Percentiles rank a stretch among this genome's conserved stretches.
phyloP scores from a whole-genome alignment of 2,113 vertebrate genomes.

The Solenodon paradoxus region DNA sequence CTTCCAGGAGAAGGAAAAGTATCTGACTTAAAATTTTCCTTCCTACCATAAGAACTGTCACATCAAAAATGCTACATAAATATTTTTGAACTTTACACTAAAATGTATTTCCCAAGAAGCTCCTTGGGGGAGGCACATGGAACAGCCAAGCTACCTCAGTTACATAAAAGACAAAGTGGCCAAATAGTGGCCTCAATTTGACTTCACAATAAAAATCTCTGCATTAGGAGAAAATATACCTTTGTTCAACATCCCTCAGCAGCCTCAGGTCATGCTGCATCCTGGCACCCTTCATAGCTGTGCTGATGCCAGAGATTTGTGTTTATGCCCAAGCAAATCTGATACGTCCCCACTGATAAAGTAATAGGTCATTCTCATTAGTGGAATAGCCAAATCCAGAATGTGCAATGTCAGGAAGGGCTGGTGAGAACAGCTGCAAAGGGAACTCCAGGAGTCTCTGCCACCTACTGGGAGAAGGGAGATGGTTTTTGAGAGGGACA shows the following conservation, averaged over 20 bases:
- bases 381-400: not conserved
- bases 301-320: not conserved
- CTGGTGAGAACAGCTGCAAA: not conserved
- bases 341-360: not conserved
- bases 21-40: not conserved
- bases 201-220: not conserved
- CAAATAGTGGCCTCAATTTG: not conserved
- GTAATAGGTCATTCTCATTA: not conserved
- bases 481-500: not conserved
- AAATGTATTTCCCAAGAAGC: not conserved
- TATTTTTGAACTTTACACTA: not conserved
- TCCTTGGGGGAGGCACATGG: rapidly evolving
- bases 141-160: not conserved
- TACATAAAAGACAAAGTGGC: not conserved
- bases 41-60: not conserved
- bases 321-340: not conserved
- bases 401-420: not conserved
- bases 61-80: not conserved
- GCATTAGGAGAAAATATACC: not conserved
- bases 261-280: not conserved
- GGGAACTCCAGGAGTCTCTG: not conserved
- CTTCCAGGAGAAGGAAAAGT: not conserved
- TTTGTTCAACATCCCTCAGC: not conserved
- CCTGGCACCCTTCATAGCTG: rapidly evolving
- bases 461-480: rapidly evolving